phyloP scores from a whole-genome alignment of 2,888 invertebrate genomes.

The Drosophila anomalipes region DNA sequence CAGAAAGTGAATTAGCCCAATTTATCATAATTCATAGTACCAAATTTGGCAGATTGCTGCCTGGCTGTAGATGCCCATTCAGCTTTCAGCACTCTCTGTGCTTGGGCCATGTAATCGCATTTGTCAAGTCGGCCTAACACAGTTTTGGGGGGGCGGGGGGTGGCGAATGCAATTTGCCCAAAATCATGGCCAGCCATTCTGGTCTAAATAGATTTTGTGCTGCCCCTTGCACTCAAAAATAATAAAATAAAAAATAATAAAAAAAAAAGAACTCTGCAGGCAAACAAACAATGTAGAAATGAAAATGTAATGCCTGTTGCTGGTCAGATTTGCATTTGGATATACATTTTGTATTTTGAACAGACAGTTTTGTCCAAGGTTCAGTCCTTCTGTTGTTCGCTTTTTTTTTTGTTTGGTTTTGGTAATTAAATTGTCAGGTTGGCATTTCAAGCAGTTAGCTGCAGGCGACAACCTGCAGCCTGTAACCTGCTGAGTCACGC shows the following conservation, averaged over 20 bases:
- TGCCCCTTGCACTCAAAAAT: not conserved
- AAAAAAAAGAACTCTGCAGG: slow-evolving; percentile 26
- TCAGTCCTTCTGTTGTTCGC: slow-evolving; percentile 19
- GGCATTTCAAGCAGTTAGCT: slow-evolving; percentile 23
- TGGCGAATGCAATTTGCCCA: slow-evolving; percentile 69
- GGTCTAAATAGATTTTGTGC: slow-evolving; percentile 59
- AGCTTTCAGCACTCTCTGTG: slow-evolving; percentile 23
- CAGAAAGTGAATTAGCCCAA: not conserved
- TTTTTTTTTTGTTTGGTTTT: slow-evolving; percentile 33
- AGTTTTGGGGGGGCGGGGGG: slow-evolving; percentile 34
- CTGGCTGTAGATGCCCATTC: not conserved
- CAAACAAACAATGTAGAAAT: slow-evolving; percentile 41
- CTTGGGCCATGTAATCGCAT: slow-evolving; percentile 65
- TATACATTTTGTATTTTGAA: slow-evolving; percentile 23
- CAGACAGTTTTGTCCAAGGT: slow-evolving; percentile 50
- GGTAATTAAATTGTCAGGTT: slow-evolving; percentile 76
- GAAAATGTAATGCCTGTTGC: slow-evolving; percentile 66
- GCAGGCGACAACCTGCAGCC: slow-evolving; percentile 14
- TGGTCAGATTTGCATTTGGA: slow-evolving; percentile 24
- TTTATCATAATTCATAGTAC: not conserved
- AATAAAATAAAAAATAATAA: slow-evolving; percentile 3
- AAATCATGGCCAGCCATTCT: slow-evolving; percentile 59
- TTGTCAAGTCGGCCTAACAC: slow-evolving; percentile 43
- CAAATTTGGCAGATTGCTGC: slow-evolving; percentile 1
- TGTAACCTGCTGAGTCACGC: slow-evolving; percentile 48